Evolutionary conservation across 1,140 invertebrate species (phyloP), one percentile per base, ranked within the genome.

Genomic region (Pseudomyrmex flavicornis): DNA sequence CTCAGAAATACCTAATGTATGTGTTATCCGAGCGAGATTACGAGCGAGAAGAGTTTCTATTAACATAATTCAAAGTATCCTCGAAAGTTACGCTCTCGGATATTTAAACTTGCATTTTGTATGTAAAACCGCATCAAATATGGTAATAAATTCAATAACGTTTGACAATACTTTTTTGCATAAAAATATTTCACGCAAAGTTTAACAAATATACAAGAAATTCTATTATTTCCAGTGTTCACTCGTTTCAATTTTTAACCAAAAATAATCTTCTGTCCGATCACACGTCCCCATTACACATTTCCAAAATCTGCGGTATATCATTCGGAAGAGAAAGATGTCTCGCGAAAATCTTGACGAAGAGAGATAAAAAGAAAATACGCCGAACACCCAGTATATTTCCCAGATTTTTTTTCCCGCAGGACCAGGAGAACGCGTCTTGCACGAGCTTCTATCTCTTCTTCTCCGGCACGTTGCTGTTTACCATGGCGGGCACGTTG

Each of bases 401-500:
- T 44, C 17, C 35, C 7, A n/a, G 66, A 79, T 79, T 83, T 74
- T 62, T 50, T 50, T 15, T 20, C 7, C 35, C 15, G 0, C 80
- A 88, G 75, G 58, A 80, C 7, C 63, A 73, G 46, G 65, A 15
- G 26, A 59, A n/a, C n/a, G 48, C 17, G 22, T 82, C 85, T 10
- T 83, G 17, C 8, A 48, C 22, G 13, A 77, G 56, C 46, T 65
- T 83, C 65, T 79, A 75, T 65, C 82, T 90, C 48, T 84, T 86
- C 82, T 88, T 86, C 65, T 61, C 50, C 2, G 50, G 80, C 82
- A 90, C 86, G 66, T 85, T 82, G 17, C 89, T 90, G 22, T 77
- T 90, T 62, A 87, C 79, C 20, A 74, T 90, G 58, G 66, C 86
- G 20, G 65, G 85, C 89, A 80, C 73, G 85, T 84, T 87, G 79